Evolutionary conservation across 2,888 invertebrate species (phyloP).

Genomic region (Lepidochrysops patricia): DNA sequence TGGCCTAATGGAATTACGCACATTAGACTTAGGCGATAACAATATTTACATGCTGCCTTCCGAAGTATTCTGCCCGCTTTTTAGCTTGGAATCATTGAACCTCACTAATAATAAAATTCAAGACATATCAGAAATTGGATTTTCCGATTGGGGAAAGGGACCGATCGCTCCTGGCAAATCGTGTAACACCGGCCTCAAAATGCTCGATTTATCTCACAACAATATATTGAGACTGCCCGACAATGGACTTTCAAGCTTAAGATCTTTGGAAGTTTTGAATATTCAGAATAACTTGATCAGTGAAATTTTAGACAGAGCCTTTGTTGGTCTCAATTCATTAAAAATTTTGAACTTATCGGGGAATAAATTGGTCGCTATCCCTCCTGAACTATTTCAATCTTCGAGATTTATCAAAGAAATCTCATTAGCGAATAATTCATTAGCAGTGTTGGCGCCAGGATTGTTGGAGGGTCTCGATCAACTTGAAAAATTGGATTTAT

Average conservation of each 20-base stretch:
- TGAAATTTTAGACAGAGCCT: conserved; percentile 82
- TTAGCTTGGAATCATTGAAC: conserved; percentile 79
- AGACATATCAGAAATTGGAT: conserved; percentile 83
- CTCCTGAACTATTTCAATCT: conserved; percentile 84
- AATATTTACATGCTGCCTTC: conserved; percentile 84
- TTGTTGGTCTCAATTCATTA: conserved; percentile 80
- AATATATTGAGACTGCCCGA: conserved; percentile 81
- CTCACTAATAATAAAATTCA: conserved; percentile 85
- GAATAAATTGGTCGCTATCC: conserved; percentile 85
- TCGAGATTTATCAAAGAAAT: conserved; percentile 81
- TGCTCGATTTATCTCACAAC: conserved; percentile 83
- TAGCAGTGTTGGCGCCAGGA: conserved; percentile 83
- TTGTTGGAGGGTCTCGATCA: conserved; percentile 83
- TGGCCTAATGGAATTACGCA: conserved; percentile 78
- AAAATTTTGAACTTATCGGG: conserved; percentile 84
- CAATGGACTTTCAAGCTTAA: conserved; percentile 80
- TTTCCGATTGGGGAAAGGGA: conserved; percentile 82
- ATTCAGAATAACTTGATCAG: conserved; percentile 85
- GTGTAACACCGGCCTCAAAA: conserved; percentile 80
- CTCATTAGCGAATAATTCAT: conserved; percentile 85
- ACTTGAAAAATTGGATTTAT: conserved; percentile 82
- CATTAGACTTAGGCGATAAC: conserved; percentile 82
- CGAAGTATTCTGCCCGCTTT: conserved; percentile 82
- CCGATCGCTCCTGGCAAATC: conserved; percentile 79
- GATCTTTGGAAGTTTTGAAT: conserved; percentile 80